These are phyloP conservation scores for Telmatochromis bifrenatus DNA, from an alignment of 2,113 vertebrate species.

Conservation along the genomic window DNA sequence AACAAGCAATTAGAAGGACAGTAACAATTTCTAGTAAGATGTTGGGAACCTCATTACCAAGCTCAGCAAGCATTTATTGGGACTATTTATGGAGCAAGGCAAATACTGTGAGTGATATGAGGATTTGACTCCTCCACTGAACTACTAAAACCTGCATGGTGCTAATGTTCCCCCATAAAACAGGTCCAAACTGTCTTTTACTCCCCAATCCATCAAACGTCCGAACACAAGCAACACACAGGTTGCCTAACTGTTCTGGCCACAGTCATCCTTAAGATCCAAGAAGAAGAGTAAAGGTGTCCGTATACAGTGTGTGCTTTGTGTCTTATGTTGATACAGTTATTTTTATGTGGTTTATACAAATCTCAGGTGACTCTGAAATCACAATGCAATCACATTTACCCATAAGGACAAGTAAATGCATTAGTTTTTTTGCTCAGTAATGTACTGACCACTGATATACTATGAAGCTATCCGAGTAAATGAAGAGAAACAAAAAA, in stretches of 20 bases:
- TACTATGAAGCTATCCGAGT: background rate
- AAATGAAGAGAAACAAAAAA: background rate
- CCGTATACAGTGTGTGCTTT: background rate
- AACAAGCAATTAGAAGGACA: background rate
- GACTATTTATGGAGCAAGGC: background rate
- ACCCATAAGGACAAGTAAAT: background rate
- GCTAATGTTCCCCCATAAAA: background rate
- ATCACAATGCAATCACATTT: background rate
- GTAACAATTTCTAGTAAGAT: background rate
- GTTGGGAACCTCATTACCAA: background rate
- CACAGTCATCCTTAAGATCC: background rate
- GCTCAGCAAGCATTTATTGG: background rate
- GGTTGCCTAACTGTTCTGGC: background rate
- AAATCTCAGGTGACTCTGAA: background rate
- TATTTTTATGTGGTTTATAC: background rate
- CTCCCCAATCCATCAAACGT: background rate
- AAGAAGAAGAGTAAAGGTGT: background rate
- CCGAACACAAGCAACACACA: background rate
- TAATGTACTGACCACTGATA: background rate
- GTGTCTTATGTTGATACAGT: background rate
- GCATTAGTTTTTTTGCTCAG: rapidly evolving
- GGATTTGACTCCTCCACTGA: background rate
- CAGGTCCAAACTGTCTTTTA: background rate
- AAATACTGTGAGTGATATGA: background rate
- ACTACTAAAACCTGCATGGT: background rate